A percentile compares a stretch with the other conserved stretches of the same genome.
phyloP scores from a whole-genome alignment of 2,113 vertebrate genomes.

The Oreochromis aureus region DNA sequence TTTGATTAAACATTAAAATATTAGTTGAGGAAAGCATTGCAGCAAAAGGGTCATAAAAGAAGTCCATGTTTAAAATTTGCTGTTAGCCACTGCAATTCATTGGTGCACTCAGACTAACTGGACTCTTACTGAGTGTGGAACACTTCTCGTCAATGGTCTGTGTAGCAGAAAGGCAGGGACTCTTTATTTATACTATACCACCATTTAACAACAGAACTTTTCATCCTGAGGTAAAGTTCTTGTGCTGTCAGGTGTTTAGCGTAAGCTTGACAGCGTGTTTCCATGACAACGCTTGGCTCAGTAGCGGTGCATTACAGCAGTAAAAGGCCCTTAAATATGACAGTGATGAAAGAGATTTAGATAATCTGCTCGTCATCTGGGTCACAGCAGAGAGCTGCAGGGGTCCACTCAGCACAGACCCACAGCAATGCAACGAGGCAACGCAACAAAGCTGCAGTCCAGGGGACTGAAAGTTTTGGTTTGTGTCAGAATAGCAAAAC shows the following conservation, averaged over 20 bases:
- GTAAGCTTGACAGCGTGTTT: background rate
- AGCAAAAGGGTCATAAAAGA: background rate
- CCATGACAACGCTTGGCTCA: background rate
- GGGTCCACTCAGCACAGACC: slow-evolving; percentile 14
- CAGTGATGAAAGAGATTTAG: slow-evolving; percentile 31
- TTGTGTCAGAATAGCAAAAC: background rate
- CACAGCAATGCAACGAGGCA: background rate
- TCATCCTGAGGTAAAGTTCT: background rate
- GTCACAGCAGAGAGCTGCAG: slow-evolving; percentile 43
- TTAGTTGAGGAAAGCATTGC: background rate
- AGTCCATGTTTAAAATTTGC: background rate
- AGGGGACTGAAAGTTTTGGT: background rate
- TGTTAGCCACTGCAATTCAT: background rate
- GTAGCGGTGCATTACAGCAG: background rate
- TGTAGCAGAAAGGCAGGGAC: fast-evolving
- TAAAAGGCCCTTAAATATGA: slow-evolving; percentile 24
- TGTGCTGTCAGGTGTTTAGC: background rate
- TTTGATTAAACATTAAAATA: background rate
- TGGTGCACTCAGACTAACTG: background rate
- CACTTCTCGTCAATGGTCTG: fast-evolving
- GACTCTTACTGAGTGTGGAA: background rate
- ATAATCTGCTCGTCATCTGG: slow-evolving; percentile 57
- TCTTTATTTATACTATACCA: fast-evolving
- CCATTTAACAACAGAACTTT: background rate
- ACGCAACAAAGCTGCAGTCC: background rate